A percentile compares a stretch with the other conserved stretches of the same genome.
phyloP scores from a whole-genome alignment of 2,797 vertebrate genomes.

The Erpetoichthys calabaricus region DNA sequence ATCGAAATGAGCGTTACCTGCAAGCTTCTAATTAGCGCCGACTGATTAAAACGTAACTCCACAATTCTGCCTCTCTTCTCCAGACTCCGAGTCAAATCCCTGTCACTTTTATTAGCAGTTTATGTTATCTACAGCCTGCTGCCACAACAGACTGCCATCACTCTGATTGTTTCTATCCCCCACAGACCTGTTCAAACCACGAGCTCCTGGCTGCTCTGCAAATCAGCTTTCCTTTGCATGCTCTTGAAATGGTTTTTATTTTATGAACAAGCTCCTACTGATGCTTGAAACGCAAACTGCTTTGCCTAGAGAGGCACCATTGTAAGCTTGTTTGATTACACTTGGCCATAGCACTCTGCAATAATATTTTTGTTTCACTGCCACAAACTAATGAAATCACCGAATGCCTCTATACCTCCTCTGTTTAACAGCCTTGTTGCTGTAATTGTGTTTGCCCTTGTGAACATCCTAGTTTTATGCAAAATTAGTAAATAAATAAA shows the following conservation, averaged over 20 bases:
- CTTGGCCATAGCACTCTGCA: neutral
- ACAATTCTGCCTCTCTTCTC: constrained; percentile 2
- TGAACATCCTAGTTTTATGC: too few species aligned
- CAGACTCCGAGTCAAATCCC: neutral
- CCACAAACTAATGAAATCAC: neutral
- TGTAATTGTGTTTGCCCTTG: too few species aligned
- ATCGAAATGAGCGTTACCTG: constrained; percentile 24
- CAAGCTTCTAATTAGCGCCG: constrained; percentile 44
- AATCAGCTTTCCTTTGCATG: neutral
- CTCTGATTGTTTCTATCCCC: constrained; percentile 6
- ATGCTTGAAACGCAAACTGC: neutral
- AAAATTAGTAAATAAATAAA: neutral
- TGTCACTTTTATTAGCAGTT: constrained; percentile 4
- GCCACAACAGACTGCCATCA: neutral
- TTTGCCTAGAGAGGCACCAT: neutral
- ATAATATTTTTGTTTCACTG: neutral
- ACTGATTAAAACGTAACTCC: constrained; percentile 43
- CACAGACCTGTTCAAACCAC: constrained; percentile 3
- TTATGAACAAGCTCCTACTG: constrained; percentile 1
- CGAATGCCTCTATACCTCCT: neutral
- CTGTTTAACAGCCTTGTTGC: neutral
- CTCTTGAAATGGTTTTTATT: neutral
- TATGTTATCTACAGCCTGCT: constrained; percentile 2
- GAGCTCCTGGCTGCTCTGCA: neutral
- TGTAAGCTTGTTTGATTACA: neutral